Conservation (phyloP, 2,797 vertebrate genomes). For the Salarias fasciatus region DNA sequence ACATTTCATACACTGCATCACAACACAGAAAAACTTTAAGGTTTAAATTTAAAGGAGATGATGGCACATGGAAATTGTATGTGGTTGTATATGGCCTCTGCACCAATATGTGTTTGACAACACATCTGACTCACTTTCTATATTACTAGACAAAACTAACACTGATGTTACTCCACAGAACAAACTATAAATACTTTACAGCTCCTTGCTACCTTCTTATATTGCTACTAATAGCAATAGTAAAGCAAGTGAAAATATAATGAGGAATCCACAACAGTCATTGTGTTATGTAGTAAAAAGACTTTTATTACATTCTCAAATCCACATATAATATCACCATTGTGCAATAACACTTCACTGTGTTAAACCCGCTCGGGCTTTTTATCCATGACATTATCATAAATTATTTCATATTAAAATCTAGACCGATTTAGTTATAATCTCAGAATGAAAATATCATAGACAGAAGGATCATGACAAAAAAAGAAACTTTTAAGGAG, state of each 20-base stretch:
- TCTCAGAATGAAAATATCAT: slow-evolving; percentile 77
- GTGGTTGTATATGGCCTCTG: too few species aligned
- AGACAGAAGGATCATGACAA: slow-evolving; percentile 78
- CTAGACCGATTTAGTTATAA: slow-evolving; percentile 81
- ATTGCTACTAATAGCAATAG: neutral
- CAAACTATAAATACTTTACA: too few species aligned
- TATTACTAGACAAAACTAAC: too few species aligned
- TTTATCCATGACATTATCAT: slow-evolving; percentile 83
- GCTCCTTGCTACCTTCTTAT: too few species aligned
- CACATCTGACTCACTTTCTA: too few species aligned
- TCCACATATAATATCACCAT: slow-evolving; percentile 82
- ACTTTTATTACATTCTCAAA: slow-evolving; percentile 87
- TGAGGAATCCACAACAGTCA: neutral
- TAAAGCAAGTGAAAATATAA: neutral
- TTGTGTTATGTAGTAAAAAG: slow-evolving; percentile 79
- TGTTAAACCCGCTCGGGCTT: slow-evolving; percentile 77
- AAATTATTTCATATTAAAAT: slow-evolving; percentile 88
- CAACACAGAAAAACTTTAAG: too few species aligned
- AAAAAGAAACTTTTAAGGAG: slow-evolving; percentile 74
- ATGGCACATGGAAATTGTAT: too few species aligned
- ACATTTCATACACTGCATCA: too few species aligned
- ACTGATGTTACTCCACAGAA: too few species aligned
- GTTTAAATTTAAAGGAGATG: too few species aligned
- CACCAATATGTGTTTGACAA: too few species aligned
- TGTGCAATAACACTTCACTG: slow-evolving; percentile 81